Evolutionary conservation across 2,888 invertebrate species (phyloP).

Genomic region (Spodoptera exigua): DNA sequence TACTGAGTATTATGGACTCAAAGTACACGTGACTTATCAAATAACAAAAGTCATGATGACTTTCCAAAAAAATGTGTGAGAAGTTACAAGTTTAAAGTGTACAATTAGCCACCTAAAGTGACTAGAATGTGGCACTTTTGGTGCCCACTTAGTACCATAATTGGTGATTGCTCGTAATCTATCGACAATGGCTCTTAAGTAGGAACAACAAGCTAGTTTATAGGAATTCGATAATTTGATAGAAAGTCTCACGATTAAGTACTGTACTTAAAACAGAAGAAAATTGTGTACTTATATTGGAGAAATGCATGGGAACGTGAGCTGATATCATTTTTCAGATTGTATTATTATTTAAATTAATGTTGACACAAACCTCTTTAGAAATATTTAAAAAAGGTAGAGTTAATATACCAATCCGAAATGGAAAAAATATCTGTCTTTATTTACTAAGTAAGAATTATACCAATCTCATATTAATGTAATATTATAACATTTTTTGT

Average conservation of each 20-base stretch:
- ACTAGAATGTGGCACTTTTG: slow-evolving; percentile 45
- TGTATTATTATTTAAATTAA: neutral
- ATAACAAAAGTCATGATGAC: slow-evolving; percentile 39
- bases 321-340: neutral
- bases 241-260: slow-evolving; percentile 35
- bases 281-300: slow-evolving; percentile 25
- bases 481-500: no score
- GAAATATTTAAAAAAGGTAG: no score
- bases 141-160: slow-evolving; percentile 45
- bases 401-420: no score
- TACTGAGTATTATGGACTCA: slow-evolving; percentile 2
- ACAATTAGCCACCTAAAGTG: slow-evolving; percentile 41
- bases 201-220: slow-evolving; percentile 19
- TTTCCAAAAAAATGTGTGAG: slow-evolving; percentile 32
- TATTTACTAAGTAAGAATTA: no score
- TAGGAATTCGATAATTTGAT: slow-evolving; percentile 19
- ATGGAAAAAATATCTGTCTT: no score
- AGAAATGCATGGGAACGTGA: slow-evolving; percentile 14
- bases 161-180: slow-evolving; percentile 45
- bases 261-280: neutral
- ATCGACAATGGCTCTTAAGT: slow-evolving; percentile 31
- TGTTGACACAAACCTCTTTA: no score
- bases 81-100: slow-evolving; percentile 41
- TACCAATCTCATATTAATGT: no score
- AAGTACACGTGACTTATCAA: neutral